A percentile compares a stretch with the other conserved stretches of the same genome.
phyloP scores from a whole-genome alignment of 2,113 vertebrate genomes.

The Narcine bancroftii region DNA sequence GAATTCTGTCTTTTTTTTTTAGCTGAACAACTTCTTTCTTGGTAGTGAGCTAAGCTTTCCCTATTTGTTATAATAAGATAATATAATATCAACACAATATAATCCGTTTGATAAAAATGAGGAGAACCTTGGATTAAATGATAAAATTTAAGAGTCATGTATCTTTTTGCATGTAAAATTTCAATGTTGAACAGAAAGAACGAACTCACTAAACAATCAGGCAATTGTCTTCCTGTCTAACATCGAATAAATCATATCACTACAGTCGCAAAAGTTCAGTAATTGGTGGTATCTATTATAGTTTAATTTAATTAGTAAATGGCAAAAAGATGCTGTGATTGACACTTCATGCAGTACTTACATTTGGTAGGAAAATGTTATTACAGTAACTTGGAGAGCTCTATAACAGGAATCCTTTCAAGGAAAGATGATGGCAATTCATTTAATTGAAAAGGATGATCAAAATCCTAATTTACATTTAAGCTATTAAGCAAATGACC shows the following conservation, averaged over 20 bases:
- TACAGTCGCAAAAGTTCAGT: not conserved
- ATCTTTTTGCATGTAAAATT: no score
- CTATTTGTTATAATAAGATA: no score
- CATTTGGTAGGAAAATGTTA: not conserved
- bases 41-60: no score
- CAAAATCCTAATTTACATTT: not conserved
- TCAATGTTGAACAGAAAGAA: no score
- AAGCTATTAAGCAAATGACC: not conserved
- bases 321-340: not conserved
- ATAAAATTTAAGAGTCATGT: no score
- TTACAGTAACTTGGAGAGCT: not conserved
- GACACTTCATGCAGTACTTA: not conserved
- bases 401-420: not conserved
- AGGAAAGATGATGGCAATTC: not conserved
- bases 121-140: no score
- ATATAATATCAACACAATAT: no score
- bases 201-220: not conserved
- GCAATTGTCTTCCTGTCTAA: not conserved
- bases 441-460: not conserved
- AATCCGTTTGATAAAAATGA: no score
- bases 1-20: no score
- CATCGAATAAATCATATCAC: not conserved
- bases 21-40: no score
- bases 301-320: not conserved
- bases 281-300: not conserved